These are phyloP conservation scores for Leiothrix lutea DNA, from an alignment of 2,113 vertebrate species.

Conservation along the genomic window DNA sequence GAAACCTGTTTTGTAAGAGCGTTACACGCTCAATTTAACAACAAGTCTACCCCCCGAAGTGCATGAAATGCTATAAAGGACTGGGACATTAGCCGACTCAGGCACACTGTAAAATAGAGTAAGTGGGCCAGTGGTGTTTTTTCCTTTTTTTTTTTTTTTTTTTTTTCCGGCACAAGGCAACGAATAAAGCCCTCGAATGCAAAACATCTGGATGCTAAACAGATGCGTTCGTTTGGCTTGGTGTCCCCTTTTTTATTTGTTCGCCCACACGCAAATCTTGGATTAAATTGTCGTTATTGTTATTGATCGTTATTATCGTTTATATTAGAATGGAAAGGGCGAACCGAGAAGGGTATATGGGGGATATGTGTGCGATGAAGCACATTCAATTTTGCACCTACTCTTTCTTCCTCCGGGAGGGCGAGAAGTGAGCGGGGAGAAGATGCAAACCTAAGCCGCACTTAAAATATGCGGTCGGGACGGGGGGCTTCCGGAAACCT, in stretches of 20 bases:
- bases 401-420: not conserved
- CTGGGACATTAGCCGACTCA: slow-evolving; percentile 73
- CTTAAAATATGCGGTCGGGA: not conserved
- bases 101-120: slow-evolving; percentile 75
- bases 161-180: not conserved
- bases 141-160: not conserved
- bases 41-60: slow-evolving; percentile 78
- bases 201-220: slow-evolving; percentile 38
- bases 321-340: not conserved
- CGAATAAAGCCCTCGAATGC: slow-evolving; percentile 22
- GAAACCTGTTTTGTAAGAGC: slow-evolving; percentile 79
- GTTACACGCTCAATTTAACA: slow-evolving; percentile 83
- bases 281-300: not conserved
- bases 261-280: not conserved
- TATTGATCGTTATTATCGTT: slow-evolving; percentile 36
- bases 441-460: not conserved
- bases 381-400: not conserved
- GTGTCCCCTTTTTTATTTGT: not conserved
- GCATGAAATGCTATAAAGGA: slow-evolving; percentile 82
- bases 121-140: slow-evolving; percentile 37
- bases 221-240: not conserved
- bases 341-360: not conserved
- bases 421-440: not conserved
- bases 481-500: not conserved
- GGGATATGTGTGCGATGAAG: not conserved